Percentiles rank a stretch among this genome's conserved stretches.
phyloP scores from a whole-genome alignment of 2,113 vertebrate species.

The Neofelis nebulosa region DNA sequence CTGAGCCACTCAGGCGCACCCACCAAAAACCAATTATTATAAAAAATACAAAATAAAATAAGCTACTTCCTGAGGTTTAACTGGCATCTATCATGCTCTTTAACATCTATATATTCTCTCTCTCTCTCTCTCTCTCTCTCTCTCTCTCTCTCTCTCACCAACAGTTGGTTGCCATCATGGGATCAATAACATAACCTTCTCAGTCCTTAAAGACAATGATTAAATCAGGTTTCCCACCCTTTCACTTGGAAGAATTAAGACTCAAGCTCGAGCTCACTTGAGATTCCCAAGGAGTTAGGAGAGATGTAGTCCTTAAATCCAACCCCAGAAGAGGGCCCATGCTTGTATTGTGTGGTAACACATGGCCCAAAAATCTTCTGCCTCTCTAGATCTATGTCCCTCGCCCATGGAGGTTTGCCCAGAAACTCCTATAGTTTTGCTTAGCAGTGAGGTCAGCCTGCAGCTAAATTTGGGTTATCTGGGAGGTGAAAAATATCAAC shows the following conservation, averaged over 20 bases:
- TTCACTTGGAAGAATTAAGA: neutral
- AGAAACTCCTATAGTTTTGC: neutral
- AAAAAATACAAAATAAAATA: neutral
- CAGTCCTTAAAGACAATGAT: neutral
- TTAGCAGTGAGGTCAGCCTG: neutral
- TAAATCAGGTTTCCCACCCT: neutral
- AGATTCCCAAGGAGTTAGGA: neutral
- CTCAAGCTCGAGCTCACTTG: neutral
- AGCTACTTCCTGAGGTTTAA: slow-evolving; percentile 42
- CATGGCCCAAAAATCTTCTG: neutral
- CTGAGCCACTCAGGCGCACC: too few species aligned
- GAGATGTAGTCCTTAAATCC: neutral
- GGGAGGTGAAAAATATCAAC: neutral
- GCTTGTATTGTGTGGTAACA: neutral
- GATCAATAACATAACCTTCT: neutral
- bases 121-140: too few species aligned
- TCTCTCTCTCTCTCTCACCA: neutral
- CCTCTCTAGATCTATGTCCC: neutral
- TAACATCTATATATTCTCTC: neutral
- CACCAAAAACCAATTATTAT: too few species aligned
- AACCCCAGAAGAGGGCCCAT: neutral
- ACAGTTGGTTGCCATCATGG: neutral
- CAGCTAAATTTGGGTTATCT: neutral
- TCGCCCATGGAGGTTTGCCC: neutral
- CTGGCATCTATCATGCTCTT: neutral